A percentile compares a stretch with the other conserved stretches of the same genome.
Evolutionary conservation across 2,797 vertebrate genomes (phyloP).

Genomic region (Dryobates pubescens): DNA sequence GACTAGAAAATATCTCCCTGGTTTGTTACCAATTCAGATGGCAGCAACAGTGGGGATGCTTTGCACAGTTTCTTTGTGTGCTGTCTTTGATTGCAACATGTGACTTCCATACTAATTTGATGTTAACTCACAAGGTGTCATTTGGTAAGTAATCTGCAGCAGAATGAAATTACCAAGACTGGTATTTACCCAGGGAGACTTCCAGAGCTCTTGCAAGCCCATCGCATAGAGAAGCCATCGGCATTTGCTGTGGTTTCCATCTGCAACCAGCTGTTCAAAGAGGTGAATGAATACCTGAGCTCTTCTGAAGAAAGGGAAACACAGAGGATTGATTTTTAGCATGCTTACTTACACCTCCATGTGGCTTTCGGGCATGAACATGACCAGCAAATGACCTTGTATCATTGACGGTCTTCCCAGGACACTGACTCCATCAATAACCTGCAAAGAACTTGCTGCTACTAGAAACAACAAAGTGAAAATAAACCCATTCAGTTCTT

Average conservation of each 20-base stretch:
- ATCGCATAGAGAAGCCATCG: not conserved
- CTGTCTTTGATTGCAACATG: not conserved
- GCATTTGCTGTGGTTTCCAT: not conserved
- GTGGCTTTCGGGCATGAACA: not conserved
- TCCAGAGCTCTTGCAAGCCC: not conserved
- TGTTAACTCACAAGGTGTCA: not conserved
- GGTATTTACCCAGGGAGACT: not conserved
- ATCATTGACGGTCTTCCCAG: not conserved
- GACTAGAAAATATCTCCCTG: not conserved
- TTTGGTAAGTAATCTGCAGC: not conserved
- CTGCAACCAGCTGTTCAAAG: not conserved
- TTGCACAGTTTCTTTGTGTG: not conserved
- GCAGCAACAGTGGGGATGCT: not conserved
- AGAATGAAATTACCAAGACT: not conserved
- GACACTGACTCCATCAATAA: not conserved
- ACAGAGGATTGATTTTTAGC: not conserved
- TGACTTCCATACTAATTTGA: not conserved
- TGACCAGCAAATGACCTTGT: not conserved
- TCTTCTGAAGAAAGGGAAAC: not conserved
- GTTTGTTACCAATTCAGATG: not conserved
- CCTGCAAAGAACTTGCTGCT: not conserved
- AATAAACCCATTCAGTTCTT: not conserved
- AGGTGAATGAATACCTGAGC: not conserved
- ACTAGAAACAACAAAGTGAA: not conserved
- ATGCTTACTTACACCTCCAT: accelerated